phyloP scores from a whole-genome alignment of 2,888 invertebrate species.

The Himalopsyche tibetana region DNA sequence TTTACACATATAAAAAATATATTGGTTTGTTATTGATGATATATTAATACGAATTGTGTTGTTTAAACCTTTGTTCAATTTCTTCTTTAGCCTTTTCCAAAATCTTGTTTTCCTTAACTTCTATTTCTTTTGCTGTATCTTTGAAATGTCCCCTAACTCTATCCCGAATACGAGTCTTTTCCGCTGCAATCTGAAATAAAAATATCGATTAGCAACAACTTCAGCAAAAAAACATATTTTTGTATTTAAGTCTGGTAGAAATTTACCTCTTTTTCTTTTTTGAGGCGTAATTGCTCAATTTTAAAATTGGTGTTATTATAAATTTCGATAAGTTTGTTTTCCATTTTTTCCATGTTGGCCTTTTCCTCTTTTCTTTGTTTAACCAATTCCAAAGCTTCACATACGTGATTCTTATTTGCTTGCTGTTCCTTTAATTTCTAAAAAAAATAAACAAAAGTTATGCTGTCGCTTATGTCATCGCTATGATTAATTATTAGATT shows the following conservation, averaged over 20 bases:
- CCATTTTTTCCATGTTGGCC: constrained; percentile 68
- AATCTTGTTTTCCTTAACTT: constrained; percentile 58
- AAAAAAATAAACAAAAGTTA: not conserved
- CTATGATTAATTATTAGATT: constrained; percentile 23
- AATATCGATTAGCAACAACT: not conserved
- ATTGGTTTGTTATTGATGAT: no score
- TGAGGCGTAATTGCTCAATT: constrained; percentile 71
- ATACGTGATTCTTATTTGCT: constrained; percentile 68
- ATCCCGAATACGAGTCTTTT: constrained; percentile 53
- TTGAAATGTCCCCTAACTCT: constrained; percentile 47
- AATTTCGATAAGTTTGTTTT: constrained; percentile 71
- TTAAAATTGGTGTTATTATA: constrained; percentile 72
- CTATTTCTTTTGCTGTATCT: constrained; percentile 42
- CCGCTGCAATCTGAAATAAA: constrained; percentile 53
- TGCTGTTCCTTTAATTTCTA: constrained; percentile 53
- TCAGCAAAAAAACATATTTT: not conserved
- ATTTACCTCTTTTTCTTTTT: constrained; percentile 70
- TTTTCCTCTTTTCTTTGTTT: constrained; percentile 71
- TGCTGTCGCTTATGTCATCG: not conserved
- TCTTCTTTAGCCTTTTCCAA: constrained; percentile 57
- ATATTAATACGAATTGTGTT: no score
- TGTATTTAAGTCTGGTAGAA: no score
- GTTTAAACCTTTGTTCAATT: constrained; percentile 50
- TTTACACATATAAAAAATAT: no score
- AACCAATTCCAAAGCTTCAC: constrained; percentile 68